Conservation (phyloP, 1,140 invertebrate genomes). For the Plectus sambesii region DNA sequence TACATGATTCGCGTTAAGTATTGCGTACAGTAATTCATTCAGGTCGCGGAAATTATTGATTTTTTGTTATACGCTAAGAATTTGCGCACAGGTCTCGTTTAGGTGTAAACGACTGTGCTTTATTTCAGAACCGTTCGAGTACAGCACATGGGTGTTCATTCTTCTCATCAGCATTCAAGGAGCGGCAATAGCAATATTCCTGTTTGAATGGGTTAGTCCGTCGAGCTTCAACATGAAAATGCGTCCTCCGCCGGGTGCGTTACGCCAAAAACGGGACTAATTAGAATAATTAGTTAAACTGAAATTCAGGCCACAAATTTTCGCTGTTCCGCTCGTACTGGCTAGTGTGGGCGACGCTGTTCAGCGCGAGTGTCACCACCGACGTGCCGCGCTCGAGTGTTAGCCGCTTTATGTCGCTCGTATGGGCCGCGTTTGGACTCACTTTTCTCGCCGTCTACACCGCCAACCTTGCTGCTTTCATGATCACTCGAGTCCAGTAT, state of each 20-base stretch:
- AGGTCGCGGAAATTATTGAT: too few relatives aligned
- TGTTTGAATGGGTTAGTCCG: conserved; percentile 92
- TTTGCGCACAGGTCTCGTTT: too few relatives aligned
- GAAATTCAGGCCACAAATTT: conserved; percentile 59
- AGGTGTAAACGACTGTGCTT: too few relatives aligned
- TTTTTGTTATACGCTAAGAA: too few relatives aligned
- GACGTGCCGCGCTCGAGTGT: conserved; percentile 39
- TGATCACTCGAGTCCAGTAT: conserved; percentile 96
- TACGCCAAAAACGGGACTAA: conserved; percentile 11
- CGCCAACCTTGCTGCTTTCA: conserved; percentile 93
- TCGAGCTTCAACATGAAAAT: conserved; percentile 85
- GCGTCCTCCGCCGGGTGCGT: conserved; percentile 46
- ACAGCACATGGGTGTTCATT: conserved; percentile 91
- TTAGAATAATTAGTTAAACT: too few relatives aligned
- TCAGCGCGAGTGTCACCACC: conserved; percentile 65
- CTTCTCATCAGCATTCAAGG: conserved; percentile 90
- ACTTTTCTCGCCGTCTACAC: conserved; percentile 53
- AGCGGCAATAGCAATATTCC: conserved; percentile 85
- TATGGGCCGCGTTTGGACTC: conserved; percentile 76
- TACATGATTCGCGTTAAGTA: too few relatives aligned
- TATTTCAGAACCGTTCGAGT: conserved; percentile 86
- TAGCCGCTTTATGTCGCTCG: conserved; percentile 46
- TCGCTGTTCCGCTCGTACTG: conserved; percentile 92
- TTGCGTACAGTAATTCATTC: too few relatives aligned
- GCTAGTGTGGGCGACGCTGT: conserved; percentile 99